phyloP scores from a whole-genome alignment of 2,797 vertebrate species.

The Hirundo rustica region DNA sequence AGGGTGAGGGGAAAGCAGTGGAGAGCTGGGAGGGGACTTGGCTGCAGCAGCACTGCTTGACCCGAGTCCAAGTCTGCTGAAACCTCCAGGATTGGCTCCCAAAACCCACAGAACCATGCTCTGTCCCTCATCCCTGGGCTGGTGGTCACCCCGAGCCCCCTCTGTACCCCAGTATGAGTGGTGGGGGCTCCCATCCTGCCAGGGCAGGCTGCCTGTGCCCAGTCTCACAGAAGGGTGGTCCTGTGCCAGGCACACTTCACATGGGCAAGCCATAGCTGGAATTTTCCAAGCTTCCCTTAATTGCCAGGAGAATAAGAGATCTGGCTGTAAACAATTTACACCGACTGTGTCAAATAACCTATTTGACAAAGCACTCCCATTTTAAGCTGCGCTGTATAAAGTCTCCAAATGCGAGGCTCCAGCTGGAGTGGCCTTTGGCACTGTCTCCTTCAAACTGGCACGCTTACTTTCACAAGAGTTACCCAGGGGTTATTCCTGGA shows the following conservation, averaged over 20 bases:
- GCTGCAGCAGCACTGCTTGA: background rate
- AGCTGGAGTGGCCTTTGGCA: background rate
- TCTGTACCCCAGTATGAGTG: background rate
- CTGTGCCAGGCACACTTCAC: background rate
- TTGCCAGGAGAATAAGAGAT: background rate
- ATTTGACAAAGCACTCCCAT: background rate
- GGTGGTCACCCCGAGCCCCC: rapidly evolving
- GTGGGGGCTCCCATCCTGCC: background rate
- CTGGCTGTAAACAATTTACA: constrained; percentile 21
- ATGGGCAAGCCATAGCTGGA: rapidly evolving
- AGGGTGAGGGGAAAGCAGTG: background rate
- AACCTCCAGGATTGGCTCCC: background rate
- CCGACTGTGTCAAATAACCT: background rate
- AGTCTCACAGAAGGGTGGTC: rapidly evolving
- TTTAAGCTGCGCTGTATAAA: background rate
- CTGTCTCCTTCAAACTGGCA: background rate
- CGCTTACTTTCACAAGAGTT: background rate
- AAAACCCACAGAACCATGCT: background rate
- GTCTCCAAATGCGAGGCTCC: background rate
- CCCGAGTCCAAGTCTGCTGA: rapidly evolving
- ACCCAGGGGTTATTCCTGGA: background rate
- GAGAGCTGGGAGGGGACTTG: background rate
- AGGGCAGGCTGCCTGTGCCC: rapidly evolving
- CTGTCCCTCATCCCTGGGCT: background rate
- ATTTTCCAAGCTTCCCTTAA: background rate